Evolutionary conservation across 1,140 invertebrate species (phyloP), one percentile per base, ranked within the genome.

Genomic region (Drosophila pseudoobscura): DNA sequence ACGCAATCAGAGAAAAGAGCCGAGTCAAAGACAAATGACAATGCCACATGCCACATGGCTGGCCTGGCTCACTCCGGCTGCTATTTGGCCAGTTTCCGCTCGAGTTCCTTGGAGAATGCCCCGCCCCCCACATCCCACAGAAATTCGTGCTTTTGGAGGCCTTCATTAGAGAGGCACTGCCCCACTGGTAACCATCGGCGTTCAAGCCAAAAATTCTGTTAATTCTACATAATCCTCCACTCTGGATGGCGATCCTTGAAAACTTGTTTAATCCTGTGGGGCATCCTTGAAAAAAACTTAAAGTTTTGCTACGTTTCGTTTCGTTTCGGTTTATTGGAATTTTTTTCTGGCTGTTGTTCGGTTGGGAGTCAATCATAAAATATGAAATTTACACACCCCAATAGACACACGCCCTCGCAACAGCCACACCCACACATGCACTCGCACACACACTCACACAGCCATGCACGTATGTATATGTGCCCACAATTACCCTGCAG

Each of bases 331-430:
- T 15, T 51, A 44, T 68, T 29, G 52, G 24, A 22, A 46, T 47
- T 63, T 41, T 41, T 15, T 17, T 11, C 20, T 15, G 49, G 46
- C 41, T 26, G 17, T 31, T 39, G 35, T 39, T 39, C 35, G 11
- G 35, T 0, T 26, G 24, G 24, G 74, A 82, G 82, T 85, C 83
- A 88, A 82, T 87, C 83, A 87, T 87, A 78, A 87, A 87, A 87
- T 87, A 88, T 87, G 65, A 88, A 87, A 78, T 76, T 76, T 58
- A 70, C 56, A 76, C 74, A 69, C 56, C 46, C 74, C 55, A 75
- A 76, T 70, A 46, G 63, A 57, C 74, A 76, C 56, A 46, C 43
- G 26, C 13, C 43, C 9, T 15, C 15, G 13, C 49, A 51, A 3
- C 59, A 70, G 49, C 44, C 43, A 44, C n/a, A 45, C 63, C 62